Conservation (phyloP, 2,888 invertebrate species). For the Phyto melanocephala region DNA sequence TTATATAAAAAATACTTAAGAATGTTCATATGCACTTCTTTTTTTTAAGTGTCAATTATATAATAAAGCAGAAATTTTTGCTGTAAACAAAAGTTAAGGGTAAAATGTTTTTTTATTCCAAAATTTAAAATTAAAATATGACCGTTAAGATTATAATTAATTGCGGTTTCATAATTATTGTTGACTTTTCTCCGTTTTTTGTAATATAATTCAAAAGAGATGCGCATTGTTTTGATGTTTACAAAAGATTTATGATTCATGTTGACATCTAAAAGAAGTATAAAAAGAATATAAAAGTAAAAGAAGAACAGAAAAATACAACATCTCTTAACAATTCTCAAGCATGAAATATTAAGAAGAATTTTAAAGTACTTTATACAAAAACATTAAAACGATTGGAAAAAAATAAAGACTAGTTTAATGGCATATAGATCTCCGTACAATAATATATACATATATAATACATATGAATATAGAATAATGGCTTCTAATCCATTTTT, state of each 20-base stretch:
- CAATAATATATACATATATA: too few species aligned
- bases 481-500: too few species aligned
- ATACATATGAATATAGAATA: too few species aligned
- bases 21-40: too few species aligned
- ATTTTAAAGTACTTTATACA: background rate
- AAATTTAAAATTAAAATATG: background rate
- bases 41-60: background rate
- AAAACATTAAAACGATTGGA: too few species aligned
- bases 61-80: background rate
- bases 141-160: conserved; percentile 39
- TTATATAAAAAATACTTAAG: background rate
- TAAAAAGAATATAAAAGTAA: too few species aligned
- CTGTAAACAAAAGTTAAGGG: background rate
- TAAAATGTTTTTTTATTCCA: background rate
- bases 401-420: too few species aligned
- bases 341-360: background rate
- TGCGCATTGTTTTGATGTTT: background rate
- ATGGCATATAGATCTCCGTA: too few species aligned
- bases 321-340: background rate
- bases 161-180: background rate
- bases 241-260: conserved; percentile 28
- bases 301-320: background rate
- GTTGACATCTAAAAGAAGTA: background rate
- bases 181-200: background rate
- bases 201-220: background rate